Percentiles rank a stretch among this genome's conserved stretches.
Conservation (phyloP, 2,888 invertebrate species). For the Polymixis lichenea region DNA sequence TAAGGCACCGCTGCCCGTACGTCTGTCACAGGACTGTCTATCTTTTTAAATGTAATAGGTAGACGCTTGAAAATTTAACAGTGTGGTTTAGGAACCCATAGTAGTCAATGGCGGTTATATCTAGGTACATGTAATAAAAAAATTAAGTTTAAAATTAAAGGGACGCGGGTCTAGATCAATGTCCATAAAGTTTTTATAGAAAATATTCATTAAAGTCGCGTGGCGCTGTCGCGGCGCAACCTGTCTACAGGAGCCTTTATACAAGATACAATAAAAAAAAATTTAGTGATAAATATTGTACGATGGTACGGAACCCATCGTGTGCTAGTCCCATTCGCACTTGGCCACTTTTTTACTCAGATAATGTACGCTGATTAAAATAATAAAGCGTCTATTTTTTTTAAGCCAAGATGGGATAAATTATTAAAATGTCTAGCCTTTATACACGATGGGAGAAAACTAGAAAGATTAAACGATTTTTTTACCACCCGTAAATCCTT, state of each 20-base stretch:
- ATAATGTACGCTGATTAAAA: conserved; percentile 44
- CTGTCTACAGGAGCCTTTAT: too few relatives aligned
- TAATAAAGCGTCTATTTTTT: conserved; percentile 19
- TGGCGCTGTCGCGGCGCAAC: too few relatives aligned
- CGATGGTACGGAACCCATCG: not conserved
- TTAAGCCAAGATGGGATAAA: conserved; percentile 22
- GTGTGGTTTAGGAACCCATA: too few relatives aligned
- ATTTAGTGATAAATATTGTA: not conserved
- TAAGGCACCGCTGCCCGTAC: not conserved
- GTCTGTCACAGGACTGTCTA: not conserved
- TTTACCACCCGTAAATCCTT: conserved; percentile 21
- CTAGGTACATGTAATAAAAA: too few relatives aligned
- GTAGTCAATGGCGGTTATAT: too few relatives aligned
- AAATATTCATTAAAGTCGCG: too few relatives aligned
- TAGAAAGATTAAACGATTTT: conserved; percentile 24
- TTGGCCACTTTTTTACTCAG: not conserved
- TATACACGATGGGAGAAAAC: conserved; percentile 7
- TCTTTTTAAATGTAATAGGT: not conserved
- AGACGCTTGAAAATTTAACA: too few relatives aligned
- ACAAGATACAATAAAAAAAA: too few relatives aligned
- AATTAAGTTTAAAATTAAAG: too few relatives aligned
- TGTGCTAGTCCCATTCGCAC: not conserved
- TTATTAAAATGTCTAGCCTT: conserved; percentile 36
- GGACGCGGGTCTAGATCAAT: too few relatives aligned
- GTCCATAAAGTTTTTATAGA: too few relatives aligned